Base-by-base conservation (phyloP, 1,140 invertebrate genomes). In the Leptinotarsa undecemlineata region DNA sequence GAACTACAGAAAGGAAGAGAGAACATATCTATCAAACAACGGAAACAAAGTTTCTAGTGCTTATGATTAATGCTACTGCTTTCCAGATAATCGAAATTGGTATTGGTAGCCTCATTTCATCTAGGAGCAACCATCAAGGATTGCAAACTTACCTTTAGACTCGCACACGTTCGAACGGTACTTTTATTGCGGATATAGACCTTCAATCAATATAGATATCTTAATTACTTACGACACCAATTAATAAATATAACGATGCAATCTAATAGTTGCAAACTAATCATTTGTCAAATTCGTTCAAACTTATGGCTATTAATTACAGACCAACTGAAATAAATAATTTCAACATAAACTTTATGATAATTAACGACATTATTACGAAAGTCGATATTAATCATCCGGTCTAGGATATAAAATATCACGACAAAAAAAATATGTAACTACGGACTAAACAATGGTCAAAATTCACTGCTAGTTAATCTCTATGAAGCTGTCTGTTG, bases 401-500 rank as follows among this genome's bases (percentile, higher is more conserved):
- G 4, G 63, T 17, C 20, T 19, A 21, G 20, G n/a, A 64, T 64
- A 64, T 64, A 33, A 21, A 64, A 64, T 64, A 33, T 26, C 20
- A 19, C 51, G 51, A 19, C 63, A 2, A 17, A 21, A 64, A 64
- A 64, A 26, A 26, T 42, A 42, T 42, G 8, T 42, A 42, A 64
- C 63, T 19, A 1, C 17, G 20, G 14, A 17, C 26, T 11, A 64
- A 64, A 64, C 63, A 64, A 33, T 23, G 20, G 63, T 6, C 26
- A 8, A 21, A 33, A 19, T 19, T 33, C 42, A 4, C n/a, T n/a
- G 67, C 15, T 68, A 33, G 67, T 68, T 68, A 48, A 68, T 68
- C 42, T 68, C 33, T 62, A 64, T 72, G 61, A 63, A 72, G 61
- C 70, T 72, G 61, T 64, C 69, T 61, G 61, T 68, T 47, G 26